Evolutionary conservation across 2,797 vertebrate genomes (phyloP), one percentile per base, ranked within the genome.

Genomic region (Coreius guichenoti): DNA sequence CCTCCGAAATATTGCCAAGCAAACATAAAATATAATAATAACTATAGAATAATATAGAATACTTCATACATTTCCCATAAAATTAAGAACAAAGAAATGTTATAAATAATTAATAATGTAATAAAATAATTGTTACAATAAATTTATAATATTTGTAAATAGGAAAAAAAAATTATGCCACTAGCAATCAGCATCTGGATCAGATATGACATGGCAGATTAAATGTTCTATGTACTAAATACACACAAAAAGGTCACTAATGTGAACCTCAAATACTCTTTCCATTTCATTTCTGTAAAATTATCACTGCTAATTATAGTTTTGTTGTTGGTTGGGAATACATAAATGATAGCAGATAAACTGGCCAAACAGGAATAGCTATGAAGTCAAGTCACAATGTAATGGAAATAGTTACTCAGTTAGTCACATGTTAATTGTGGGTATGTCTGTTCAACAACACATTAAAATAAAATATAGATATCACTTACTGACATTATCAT

Each of bases 281-380:
- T 39, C 72, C 11, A 6, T 58, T 51, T 72, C 8, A 16, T 14
- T 49, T 76, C 5, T 51, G 16, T 26, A 45, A 45, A 26, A 78
- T 33, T 78, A 45, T 58, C 19, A 58, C 23, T 14, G 33, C 5
- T 84, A 33, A 36, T 54, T 51, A 1, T 12, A 45, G n/a, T 33
- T 26, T 17, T 58, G 51, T 47, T 79, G 29, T 29, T 49, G 36
- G 2, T 5, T 5, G 19, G 65, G 29, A 63, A 33, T 39, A 76
- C 3, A 36, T 54, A 4, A 33, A 56, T 14, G 14, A 67, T 39
- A 36, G 65, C 51, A 65, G 75, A 85, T 21, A n/a, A 85, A 85
- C 84, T 39, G 68, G 69, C 33, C 31, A 29, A 74, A 74, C 84
- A 56, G 56, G 84, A 74, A 74, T 54, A 51, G n/a, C 56, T 80